A percentile compares a stretch with the other conserved stretches of the same genome.
Evolutionary conservation across 2,113 vertebrate species (phyloP).

Genomic region (Lycaon pictus): DNA sequence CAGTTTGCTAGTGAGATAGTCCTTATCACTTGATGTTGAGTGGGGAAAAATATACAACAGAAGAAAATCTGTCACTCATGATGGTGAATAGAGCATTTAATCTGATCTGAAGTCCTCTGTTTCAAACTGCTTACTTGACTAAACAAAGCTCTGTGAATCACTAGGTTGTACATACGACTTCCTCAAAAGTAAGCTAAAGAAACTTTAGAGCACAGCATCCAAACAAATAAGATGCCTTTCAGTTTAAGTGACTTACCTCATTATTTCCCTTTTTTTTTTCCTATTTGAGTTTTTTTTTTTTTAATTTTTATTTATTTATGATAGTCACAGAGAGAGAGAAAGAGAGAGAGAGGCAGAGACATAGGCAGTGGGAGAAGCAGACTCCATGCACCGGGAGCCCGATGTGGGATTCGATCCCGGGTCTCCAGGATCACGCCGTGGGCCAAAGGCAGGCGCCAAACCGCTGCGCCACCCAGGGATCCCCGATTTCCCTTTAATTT

Average conservation of each 20-base stretch:
- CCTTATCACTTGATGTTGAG: neutral
- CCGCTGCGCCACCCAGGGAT: too few relatives aligned
- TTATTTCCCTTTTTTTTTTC: neutral
- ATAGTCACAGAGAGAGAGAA: too few relatives aligned
- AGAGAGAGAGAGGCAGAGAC: too few relatives aligned
- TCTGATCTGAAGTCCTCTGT: neutral
- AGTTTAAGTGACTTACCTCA: conserved; percentile 4
- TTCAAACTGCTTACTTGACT: neutral
- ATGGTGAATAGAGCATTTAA: neutral
- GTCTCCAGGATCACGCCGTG: too few relatives aligned
- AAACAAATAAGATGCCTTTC: neutral
- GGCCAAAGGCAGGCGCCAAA: too few relatives aligned
- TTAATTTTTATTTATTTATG: too few relatives aligned
- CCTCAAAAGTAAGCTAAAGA: neutral
- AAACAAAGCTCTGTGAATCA: neutral
- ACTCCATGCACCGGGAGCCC: too few relatives aligned
- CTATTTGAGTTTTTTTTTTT: too few relatives aligned
- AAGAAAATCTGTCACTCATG: neutral
- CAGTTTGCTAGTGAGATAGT: neutral
- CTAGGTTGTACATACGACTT: neutral
- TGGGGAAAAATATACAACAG: neutral
- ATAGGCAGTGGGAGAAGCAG: too few relatives aligned
- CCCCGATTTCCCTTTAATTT: neutral
- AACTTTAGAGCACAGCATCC: neutral
- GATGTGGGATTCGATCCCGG: too few relatives aligned